Base-by-base conservation (phyloP, 2,888 invertebrate species). In the Drosophila imparisetae region DNA sequence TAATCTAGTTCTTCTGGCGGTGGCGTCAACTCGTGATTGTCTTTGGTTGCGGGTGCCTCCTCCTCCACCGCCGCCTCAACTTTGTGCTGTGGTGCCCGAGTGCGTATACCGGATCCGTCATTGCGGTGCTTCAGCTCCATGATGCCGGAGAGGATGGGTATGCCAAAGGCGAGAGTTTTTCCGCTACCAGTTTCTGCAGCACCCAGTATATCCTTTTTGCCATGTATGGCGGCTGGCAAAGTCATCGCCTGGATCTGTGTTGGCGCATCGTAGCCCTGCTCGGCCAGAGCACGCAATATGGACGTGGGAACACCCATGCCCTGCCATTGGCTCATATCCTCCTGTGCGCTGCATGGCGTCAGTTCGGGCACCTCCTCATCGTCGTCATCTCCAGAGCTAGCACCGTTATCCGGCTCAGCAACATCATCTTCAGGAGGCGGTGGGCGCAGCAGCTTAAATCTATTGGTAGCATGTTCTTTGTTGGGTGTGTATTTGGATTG, bases 161-260 rank as follows among this genome's bases (percentile, higher is more conserved):
- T 96, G 0, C 98, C 98, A 94, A 99, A 99, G 0, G 99, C 99
- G 60, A 99, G 93, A 0, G 99, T 99, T 94, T 99, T 99, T 0
- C 99, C 99, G 93, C 98, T 99, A 0, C 99, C 99, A 0, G 99
- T 99, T 94, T 99, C 98, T 4, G 99, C 99, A 64, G 99, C 99
- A n/a, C 99, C 99, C 1, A 99, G 93, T 80, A 99, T 97, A 93
- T 99, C 99, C 93, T 96, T 95, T 55, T 96, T 95, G 48, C 96
- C 98, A 91, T 96, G 94, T 85, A 98, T 96, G 40, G 98, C 98
- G 54, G 97, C 95, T 0, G 98, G 97, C 49, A 98, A 93, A 0
- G 96, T 95, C 70, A 96, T 91, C 27, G 95, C 94, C 92, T 99
- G 99, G 89, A 99, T 99, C 83, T 95, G 95, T 0, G 99, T 99